Percentiles rank a stretch among this genome's conserved stretches.
These are phyloP conservation scores for Cosmorhoe ocellata DNA, from an alignment of 2,888 invertebrate species.

Conservation along the genomic window DNA sequence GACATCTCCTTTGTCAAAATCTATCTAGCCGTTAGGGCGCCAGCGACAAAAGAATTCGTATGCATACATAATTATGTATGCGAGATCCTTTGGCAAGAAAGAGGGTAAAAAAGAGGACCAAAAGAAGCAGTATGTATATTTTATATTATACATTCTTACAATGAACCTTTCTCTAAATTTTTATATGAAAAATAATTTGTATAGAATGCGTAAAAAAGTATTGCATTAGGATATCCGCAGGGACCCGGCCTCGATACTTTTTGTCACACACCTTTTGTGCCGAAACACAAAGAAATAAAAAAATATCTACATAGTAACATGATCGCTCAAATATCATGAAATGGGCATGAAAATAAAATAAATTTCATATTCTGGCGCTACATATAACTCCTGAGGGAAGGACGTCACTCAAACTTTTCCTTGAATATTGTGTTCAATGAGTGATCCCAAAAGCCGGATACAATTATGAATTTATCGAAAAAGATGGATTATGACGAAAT, in stretches of 20 bases:
- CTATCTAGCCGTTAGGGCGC: no score
- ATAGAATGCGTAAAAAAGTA: not conserved
- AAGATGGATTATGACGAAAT: no score
- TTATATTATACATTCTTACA: not conserved
- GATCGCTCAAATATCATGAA: conserved; percentile 23
- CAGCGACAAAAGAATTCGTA: no score
- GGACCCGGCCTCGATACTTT: conserved; percentile 12
- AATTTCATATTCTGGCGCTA: conserved; percentile 13
- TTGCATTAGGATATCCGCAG: not conserved
- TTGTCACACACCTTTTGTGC: conserved; percentile 15
- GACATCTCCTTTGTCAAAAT: no score
- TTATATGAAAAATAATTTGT: conserved; percentile 4
- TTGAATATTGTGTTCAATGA: not conserved
- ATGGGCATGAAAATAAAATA: conserved; percentile 21
- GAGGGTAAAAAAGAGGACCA: no score
- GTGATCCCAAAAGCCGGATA: not conserved
- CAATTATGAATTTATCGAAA: not conserved
- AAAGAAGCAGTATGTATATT: no score
- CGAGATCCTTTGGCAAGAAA: no score
- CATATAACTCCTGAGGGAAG: conserved; percentile 12
- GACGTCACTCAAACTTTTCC: conserved; percentile 11
- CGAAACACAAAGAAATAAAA: conserved; percentile 19
- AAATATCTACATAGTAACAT: conserved; percentile 19
- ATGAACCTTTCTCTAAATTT: conserved; percentile 1
- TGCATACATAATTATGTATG: no score